phyloP scores from a whole-genome alignment of 2,888 invertebrate species.

The Nomada hirtipes region DNA sequence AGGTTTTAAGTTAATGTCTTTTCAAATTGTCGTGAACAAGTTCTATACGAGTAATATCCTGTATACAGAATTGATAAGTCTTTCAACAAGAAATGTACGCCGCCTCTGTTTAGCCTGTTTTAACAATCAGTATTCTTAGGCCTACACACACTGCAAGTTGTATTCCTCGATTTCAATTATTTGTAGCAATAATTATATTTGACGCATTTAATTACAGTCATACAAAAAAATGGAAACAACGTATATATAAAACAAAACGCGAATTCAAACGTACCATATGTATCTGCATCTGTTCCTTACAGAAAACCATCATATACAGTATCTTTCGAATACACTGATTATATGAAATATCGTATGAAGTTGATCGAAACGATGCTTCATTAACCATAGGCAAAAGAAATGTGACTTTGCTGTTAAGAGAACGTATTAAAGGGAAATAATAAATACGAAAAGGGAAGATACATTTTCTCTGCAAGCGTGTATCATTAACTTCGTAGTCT shows the following conservation, averaged over 20 bases:
- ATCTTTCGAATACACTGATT: background rate
- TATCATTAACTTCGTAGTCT: constrained; percentile 10
- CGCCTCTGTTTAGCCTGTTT: constrained; percentile 15
- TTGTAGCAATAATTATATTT: constrained; percentile 9
- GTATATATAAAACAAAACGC: background rate
- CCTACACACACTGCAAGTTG: constrained; percentile 30
- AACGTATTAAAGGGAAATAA: constrained; percentile 10
- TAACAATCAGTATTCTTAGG: constrained; percentile 42
- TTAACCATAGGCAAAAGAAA: background rate
- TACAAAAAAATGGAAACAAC: background rate
- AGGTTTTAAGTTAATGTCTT: constrained; percentile 24
- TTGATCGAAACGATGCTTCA: constrained; percentile 6
- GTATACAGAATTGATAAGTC: constrained; percentile 14
- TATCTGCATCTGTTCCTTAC: background rate
- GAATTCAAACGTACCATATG: background rate
- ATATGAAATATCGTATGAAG: background rate
- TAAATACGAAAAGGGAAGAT: constrained; percentile 12
- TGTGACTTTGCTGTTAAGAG: background rate
- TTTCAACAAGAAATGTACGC: constrained; percentile 20
- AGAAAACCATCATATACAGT: background rate
- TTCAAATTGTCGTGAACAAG: constrained; percentile 9
- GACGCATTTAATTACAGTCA: constrained; percentile 26
- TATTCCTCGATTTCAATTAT: constrained; percentile 21
- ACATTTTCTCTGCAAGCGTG: background rate
- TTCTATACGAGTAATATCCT: constrained; percentile 15